Percentiles rank a stretch among this genome's conserved stretches.
These are phyloP conservation scores for Ctenodactylus gundi DNA, from an alignment of 2,113 vertebrate species.

Conservation along the genomic window DNA sequence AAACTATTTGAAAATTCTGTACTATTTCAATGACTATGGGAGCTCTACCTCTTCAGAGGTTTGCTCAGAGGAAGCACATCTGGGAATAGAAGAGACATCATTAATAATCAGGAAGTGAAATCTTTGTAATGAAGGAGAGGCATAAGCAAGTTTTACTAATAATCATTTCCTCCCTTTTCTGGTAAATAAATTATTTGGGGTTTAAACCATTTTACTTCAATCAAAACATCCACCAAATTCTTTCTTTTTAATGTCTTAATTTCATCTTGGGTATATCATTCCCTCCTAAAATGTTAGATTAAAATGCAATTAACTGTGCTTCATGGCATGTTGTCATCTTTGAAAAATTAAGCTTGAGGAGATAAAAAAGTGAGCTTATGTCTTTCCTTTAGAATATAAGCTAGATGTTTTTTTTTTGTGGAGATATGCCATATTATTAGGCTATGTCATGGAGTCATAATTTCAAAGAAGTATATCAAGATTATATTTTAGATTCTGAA, in stretches of 20 bases:
- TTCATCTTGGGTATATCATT: slow-evolving; percentile 30
- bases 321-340: slow-evolving; percentile 50
- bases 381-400: slow-evolving; percentile 61
- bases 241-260: neutral
- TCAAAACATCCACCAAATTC: neutral
- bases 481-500: slow-evolving; percentile 26
- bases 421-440: slow-evolving; percentile 49
- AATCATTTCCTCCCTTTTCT: no score
- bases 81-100: neutral
- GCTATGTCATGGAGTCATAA: slow-evolving; percentile 61
- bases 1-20: slow-evolving; percentile 15
- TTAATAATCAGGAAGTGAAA: neutral
- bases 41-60: neutral
- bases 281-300: slow-evolving; percentile 69
- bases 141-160: no score
- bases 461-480: slow-evolving; percentile 30
- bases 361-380: slow-evolving; percentile 38
- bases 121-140: neutral
- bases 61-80: neutral
- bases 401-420: slow-evolving; percentile 64
- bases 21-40: neutral
- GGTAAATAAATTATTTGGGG: no score
- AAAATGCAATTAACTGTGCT: slow-evolving; percentile 60
- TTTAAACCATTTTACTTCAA: slow-evolving; percentile 40
- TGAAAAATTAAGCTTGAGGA: slow-evolving; percentile 35